These are phyloP conservation scores for Brachymystax lenok DNA, from an alignment of 2,797 vertebrate species.

Conservation along the genomic window DNA sequence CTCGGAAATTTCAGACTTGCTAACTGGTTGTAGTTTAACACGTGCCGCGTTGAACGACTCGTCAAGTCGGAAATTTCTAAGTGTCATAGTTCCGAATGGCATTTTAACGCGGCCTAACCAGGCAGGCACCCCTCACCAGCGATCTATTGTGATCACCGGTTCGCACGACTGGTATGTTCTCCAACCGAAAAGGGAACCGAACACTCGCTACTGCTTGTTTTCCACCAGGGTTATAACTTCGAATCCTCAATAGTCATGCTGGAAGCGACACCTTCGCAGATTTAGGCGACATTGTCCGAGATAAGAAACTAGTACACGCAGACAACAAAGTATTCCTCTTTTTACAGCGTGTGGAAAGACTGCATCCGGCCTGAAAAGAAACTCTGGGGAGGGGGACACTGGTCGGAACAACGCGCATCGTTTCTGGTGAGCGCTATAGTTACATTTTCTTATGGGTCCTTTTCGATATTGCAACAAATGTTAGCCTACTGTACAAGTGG, in stretches of 20 bases:
- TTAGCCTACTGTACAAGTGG: conserved; percentile 1
- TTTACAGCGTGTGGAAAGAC: conserved; percentile 64
- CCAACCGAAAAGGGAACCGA: conserved; percentile 18
- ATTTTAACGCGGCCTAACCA: too few relatives aligned
- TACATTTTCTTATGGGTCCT: conserved; percentile 7
- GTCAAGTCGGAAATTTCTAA: too few relatives aligned
- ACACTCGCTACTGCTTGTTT: conserved; percentile 24
- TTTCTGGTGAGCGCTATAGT: conserved; percentile 70
- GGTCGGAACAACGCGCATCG: conserved; percentile 67
- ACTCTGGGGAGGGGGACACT: conserved; percentile 75
- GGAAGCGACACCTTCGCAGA: conserved; percentile 34
- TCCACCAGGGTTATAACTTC: conserved; percentile 46
- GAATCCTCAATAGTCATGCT: conserved; percentile 36
- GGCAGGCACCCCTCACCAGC: conserved; percentile 16
- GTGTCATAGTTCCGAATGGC: too few relatives aligned
- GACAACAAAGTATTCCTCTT: conserved; percentile 50
- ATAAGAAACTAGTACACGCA: conserved; percentile 48
- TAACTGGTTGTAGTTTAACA: too few relatives aligned
- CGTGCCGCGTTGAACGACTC: too few relatives aligned
- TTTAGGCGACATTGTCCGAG: conserved; percentile 47
- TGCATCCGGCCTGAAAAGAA: conserved; percentile 76
- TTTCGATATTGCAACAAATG: not conserved
- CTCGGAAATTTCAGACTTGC: too few relatives aligned
- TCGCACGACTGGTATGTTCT: conserved; percentile 46
- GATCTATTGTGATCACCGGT: conserved; percentile 48